Evolutionary conservation across 37 sponge, comb jelly and placozoan genomes (phyloP), one percentile per base, ranked within the genome.

Genomic region (Tethya wilhelma): DNA sequence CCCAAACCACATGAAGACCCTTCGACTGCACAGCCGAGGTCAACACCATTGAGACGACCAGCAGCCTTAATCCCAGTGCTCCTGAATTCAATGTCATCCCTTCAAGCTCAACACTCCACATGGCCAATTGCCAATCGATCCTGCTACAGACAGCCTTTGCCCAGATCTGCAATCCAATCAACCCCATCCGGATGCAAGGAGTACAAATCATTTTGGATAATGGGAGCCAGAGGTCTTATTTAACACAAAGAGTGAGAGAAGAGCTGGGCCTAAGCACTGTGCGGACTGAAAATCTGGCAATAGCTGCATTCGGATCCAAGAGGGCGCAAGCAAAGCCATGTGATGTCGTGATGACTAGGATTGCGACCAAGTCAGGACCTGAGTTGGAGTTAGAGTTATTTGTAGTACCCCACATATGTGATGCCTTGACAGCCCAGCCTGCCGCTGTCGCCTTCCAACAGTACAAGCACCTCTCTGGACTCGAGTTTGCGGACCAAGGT

Each of bases 381-480:
- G 43, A 59, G 28, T 41, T 64, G 45, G 43, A 37, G 44, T 19
- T 77, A 14, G 29, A 25, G 7, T 25, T 60, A n/a, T 31, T 77
- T 20, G 78, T 77, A 2, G 12, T 77, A 28, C 78, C 78, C 0
- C 64, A 45, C 64, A 77, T 77, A 31, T 77, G 64, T 41, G 78
- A 77, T 30, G 28, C 78, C 20, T 38, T 77, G 26, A 25, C 67
- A 22, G 33, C 44, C 11, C 68, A 66, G 37, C 45, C 68, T n/a
- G 22, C 44, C 20, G n/a, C 39, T 28, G 2, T 31, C n/a, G 44
- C 30, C 43, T 20, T 33, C 40, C 33, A 57, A 20, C 30, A 75
- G 32, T 44, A 49, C 44, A 19, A 39, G 3, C 67, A 79, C 29
- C 25, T 74, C 33, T 53, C 34, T 19, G 57, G 57, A 29, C 74